phyloP scores from a whole-genome alignment of 2,888 invertebrate species.

The Dasypogon diadema region DNA sequence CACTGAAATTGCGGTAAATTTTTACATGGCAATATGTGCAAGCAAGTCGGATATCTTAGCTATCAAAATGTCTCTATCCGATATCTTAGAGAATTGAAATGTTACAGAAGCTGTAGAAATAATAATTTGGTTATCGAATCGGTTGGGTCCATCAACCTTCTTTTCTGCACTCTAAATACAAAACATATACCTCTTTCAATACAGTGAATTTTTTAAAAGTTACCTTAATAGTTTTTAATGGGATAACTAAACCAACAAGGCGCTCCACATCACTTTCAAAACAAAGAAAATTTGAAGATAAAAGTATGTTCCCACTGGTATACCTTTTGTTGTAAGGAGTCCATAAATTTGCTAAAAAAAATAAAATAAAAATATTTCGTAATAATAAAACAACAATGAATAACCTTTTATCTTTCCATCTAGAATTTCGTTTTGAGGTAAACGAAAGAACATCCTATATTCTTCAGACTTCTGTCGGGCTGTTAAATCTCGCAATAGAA shows the following conservation, averaged over 20 bases:
- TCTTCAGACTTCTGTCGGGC: slow-evolving; percentile 94
- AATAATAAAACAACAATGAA: neutral
- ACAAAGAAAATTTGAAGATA: slow-evolving; percentile 95
- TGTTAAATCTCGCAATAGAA: slow-evolving; percentile 94
- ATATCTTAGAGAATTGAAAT: slow-evolving; percentile 89
- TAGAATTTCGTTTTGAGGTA: slow-evolving; percentile 90
- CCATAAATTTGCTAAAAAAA: slow-evolving; percentile 76
- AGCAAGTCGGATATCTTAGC: slow-evolving; percentile 91
- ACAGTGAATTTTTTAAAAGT: neutral
- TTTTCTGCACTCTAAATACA: slow-evolving; percentile 65
- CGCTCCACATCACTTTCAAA: slow-evolving; percentile 91
- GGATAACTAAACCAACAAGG: slow-evolving; percentile 89
- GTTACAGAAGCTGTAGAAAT: slow-evolving; percentile 86
- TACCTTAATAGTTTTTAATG: slow-evolving; percentile 82
- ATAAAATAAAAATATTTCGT: slow-evolving; percentile 4
- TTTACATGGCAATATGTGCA: slow-evolving; percentile 73
- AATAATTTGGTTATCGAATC: slow-evolving; percentile 72
- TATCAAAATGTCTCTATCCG: slow-evolving; percentile 88
- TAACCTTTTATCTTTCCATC: slow-evolving; percentile 93
- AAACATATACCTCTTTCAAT: neutral
- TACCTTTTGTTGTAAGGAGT: slow-evolving; percentile 95
- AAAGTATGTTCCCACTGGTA: slow-evolving; percentile 87
- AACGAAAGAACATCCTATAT: slow-evolving; percentile 84
- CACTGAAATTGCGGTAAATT: slow-evolving; percentile 32
- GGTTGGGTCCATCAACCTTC: slow-evolving; percentile 67